A percentile compares a stretch with the other conserved stretches of the same genome.
Evolutionary conservation across 2,113 vertebrate genomes (phyloP).

Genomic region (Scomber scombrus): DNA sequence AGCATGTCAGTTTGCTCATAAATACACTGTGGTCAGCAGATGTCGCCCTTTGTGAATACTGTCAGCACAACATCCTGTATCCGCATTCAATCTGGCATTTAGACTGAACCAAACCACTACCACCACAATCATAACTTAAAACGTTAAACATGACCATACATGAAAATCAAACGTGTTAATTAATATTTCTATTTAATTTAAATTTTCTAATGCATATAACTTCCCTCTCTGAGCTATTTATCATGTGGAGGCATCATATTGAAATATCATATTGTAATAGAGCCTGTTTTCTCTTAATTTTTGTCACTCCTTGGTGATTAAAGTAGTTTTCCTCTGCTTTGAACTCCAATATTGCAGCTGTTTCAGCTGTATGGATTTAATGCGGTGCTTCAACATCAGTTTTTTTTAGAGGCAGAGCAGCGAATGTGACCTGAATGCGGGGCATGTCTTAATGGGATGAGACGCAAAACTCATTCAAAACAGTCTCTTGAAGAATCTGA

Average conservation of each 20-base stretch:
- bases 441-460: constrained; percentile 82
- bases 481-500: constrained; percentile 75
- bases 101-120: constrained; percentile 33
- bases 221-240: background rate
- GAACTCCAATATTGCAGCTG: constrained; percentile 38
- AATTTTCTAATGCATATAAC: background rate
- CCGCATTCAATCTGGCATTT: constrained; percentile 56
- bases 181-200: background rate
- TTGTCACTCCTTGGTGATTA: background rate
- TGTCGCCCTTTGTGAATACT: constrained; percentile 82
- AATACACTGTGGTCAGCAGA: constrained; percentile 72
- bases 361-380: constrained; percentile 76
- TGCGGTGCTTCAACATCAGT: constrained; percentile 79
- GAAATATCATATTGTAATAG: background rate
- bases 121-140: constrained; percentile 10
- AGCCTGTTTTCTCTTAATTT: background rate
- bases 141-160: background rate
- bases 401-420: constrained; percentile 75
- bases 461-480: constrained; percentile 84
- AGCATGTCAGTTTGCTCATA: constrained; percentile 18
- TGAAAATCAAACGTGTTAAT: background rate
- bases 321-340: background rate
- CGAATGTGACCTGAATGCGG: constrained; percentile 86
- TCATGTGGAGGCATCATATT: background rate
- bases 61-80: constrained; percentile 50